These are phyloP conservation scores for Drosophila affinis DNA, from an alignment of 2,888 invertebrate genomes.

Conservation along the genomic window DNA sequence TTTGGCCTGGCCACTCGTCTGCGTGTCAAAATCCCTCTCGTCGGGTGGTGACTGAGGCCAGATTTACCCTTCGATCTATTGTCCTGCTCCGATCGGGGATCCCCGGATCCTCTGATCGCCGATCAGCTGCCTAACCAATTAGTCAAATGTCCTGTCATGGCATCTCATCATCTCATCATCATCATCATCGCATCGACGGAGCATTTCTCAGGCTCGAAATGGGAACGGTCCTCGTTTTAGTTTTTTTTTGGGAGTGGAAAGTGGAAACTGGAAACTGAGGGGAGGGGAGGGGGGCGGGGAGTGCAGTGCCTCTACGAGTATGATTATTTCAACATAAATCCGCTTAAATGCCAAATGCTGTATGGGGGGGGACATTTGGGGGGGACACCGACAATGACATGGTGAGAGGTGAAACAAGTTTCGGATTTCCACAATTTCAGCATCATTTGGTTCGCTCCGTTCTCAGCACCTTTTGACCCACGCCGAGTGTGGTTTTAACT, in stretches of 20 bases:
- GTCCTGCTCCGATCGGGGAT: constrained; percentile 11
- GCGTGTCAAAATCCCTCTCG: constrained; percentile 57
- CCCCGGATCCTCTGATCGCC: neutral
- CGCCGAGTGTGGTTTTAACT: constrained; percentile 52
- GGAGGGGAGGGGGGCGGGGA: neutral
- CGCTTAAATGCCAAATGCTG: constrained; percentile 1
- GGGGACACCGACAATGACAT: neutral
- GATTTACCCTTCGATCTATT: constrained; percentile 49
- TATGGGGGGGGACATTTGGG: too few relatives aligned
- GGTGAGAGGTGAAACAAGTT: constrained; percentile 57
- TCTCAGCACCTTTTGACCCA: constrained; percentile 77
- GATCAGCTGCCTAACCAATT: constrained; percentile 33
- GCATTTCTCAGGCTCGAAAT: constrained; percentile 1
- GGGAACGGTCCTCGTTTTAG: neutral
- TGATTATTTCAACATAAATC: constrained; percentile 25
- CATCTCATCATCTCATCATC: neutral
- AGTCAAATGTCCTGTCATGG: constrained; percentile 24
- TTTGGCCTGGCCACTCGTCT: constrained; percentile 54
- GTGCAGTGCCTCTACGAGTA: neutral
- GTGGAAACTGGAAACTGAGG: constrained; percentile 4
- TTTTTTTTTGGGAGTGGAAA: neutral
- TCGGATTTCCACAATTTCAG: constrained; percentile 49
- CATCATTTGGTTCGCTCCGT: constrained; percentile 60
- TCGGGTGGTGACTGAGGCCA: neutral
- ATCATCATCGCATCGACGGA: neutral